These are phyloP conservation scores for Rhingia rostrata DNA, from an alignment of 2,888 invertebrate species.

Conservation along the genomic window DNA sequence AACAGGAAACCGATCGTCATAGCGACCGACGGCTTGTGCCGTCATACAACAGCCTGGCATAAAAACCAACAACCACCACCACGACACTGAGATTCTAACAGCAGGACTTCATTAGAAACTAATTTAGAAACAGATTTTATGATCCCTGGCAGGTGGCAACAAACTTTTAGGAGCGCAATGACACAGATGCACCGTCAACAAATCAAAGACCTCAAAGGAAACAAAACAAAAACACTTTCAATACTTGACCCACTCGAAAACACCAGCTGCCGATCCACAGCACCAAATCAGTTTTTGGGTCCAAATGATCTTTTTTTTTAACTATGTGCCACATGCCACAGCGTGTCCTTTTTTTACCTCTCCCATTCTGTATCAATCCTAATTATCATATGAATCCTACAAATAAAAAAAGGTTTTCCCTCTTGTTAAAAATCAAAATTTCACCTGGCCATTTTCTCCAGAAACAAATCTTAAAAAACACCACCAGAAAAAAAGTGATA, in stretches of 20 bases:
- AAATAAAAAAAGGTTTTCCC: conserved; percentile 13
- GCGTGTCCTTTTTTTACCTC: conserved; percentile 37
- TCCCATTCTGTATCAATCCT: conserved; percentile 13
- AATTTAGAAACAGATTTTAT: conserved; percentile 15
- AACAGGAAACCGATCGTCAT: neutral
- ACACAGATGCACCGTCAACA: conserved; percentile 33
- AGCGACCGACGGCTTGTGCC: conserved; percentile 2
- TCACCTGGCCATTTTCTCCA: conserved; percentile 67
- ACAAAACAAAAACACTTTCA: conserved; percentile 48
- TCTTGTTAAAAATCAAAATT: conserved; percentile 60
- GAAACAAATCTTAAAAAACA: conserved; percentile 8
- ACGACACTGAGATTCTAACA: neutral
- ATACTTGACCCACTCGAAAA: conserved; percentile 41
- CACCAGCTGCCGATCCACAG: conserved; percentile 50
- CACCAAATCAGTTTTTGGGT: conserved; percentile 50
- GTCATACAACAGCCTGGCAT: neutral
- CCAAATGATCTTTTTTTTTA: conserved; percentile 55
- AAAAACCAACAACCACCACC: neutral
- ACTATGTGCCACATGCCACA: conserved; percentile 61
- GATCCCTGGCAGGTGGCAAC: conserved; percentile 54
- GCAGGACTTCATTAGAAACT: conserved; percentile 33
- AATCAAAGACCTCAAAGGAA: conserved; percentile 44
- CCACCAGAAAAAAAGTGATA: conserved; percentile 7
- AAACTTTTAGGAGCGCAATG: conserved; percentile 22
- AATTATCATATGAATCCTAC: conserved; percentile 39